These are phyloP conservation scores for Myotis vivesi DNA, from an alignment of 2,797 vertebrate genomes.

Conservation along the genomic window DNA sequence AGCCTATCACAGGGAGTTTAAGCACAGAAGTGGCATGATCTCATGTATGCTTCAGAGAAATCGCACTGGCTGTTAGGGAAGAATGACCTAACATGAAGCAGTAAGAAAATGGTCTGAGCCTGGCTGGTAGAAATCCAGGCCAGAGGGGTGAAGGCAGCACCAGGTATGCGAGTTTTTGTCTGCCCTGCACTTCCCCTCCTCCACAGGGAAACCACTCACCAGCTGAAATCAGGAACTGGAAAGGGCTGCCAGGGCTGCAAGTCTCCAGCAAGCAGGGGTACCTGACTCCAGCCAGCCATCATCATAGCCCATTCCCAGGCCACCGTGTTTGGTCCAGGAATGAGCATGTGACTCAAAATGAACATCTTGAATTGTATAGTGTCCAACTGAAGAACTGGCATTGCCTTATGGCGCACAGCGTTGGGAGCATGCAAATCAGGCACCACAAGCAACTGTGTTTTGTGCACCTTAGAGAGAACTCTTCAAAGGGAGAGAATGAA, in stretches of 20 bases:
- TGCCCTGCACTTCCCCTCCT: too few relatives aligned
- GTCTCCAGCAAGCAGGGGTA: not conserved
- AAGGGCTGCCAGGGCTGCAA: not conserved
- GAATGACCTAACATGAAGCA: not conserved
- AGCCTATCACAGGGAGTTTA: not conserved
- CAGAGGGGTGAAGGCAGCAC: not conserved
- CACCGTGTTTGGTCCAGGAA: not conserved
- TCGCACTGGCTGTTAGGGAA: not conserved
- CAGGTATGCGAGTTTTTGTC: not conserved
- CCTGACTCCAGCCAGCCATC: not conserved
- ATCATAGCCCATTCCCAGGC: not conserved
- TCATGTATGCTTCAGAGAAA: not conserved
- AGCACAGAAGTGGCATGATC: not conserved
- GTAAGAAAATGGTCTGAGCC: not conserved
- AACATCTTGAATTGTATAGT: not conserved
- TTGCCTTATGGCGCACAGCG: not conserved
- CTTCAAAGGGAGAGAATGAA: not conserved
- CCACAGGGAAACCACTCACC: not conserved
- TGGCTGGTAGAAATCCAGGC: not conserved
- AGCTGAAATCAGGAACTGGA: not conserved
- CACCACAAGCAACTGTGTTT: not conserved
- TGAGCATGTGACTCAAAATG: not conserved
- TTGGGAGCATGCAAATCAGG: not conserved
- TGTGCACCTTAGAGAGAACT: not conserved
- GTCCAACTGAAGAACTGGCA: not conserved